Percentiles rank a stretch among this genome's conserved stretches.
phyloP scores from a whole-genome alignment of 2,888 invertebrate species.

The Callinectes sapidus region DNA sequence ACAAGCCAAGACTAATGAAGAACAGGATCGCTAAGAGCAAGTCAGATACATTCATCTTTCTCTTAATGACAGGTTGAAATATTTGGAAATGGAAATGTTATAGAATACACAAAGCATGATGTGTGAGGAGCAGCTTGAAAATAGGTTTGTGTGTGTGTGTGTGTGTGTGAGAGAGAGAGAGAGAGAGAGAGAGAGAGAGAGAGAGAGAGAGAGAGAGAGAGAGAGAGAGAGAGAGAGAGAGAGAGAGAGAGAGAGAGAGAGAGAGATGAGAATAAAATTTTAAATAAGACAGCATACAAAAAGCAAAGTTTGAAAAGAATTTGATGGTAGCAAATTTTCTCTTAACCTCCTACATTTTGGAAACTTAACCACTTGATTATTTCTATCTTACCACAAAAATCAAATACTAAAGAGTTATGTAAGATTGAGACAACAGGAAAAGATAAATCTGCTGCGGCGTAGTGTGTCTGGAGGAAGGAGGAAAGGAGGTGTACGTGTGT shows the following conservation, averaged over 20 bases:
- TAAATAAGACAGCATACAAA: neutral
- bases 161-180: neutral
- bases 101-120: neutral
- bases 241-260: neutral
- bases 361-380: too few species aligned
- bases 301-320: neutral
- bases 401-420: neutral
- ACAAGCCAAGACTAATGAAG: neutral
- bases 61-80: neutral
- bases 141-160: neutral
- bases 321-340: too few species aligned
- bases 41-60: neutral
- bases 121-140: neutral
- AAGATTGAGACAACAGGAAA: neutral
- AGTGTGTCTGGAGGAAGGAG: neutral
- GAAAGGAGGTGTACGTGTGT: neutral
- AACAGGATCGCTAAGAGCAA: neutral
- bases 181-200: neutral
- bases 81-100: conserved; percentile 4
- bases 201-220: neutral
- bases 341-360: neutral
- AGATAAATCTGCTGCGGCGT: neutral
- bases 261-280: neutral
- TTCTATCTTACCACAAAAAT: neutral
- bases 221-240: neutral